These are phyloP conservation scores for Coenonympha glycerion DNA, from an alignment of 2,888 invertebrate species.

Conservation along the genomic window DNA sequence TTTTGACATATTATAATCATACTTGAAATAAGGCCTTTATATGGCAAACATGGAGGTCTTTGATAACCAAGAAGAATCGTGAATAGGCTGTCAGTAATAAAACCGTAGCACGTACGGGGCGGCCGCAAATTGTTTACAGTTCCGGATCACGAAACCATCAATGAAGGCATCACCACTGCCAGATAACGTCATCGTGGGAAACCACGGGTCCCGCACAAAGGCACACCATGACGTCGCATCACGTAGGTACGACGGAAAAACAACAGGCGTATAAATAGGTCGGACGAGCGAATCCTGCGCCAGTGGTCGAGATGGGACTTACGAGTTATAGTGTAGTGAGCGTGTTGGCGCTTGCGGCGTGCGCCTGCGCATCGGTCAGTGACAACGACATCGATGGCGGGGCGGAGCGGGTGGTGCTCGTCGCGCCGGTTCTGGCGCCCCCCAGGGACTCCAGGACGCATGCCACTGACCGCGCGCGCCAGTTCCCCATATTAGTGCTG, in stretches of 20 bases:
- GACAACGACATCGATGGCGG: constrained; percentile 57
- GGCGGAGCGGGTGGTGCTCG: constrained; percentile 56
- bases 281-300: constrained; percentile 52
- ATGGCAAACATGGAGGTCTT: too few species aligned
- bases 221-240: constrained; percentile 45
- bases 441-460: constrained; percentile 56
- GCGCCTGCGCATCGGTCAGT: constrained; percentile 46
- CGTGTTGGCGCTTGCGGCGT: constrained; percentile 47
- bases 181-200: constrained; percentile 53
- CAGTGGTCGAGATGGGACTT: constrained; percentile 66
- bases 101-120: neutral
- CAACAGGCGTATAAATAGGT: constrained; percentile 66
- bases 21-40: too few species aligned
- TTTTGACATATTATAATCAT: too few species aligned
- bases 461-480: constrained; percentile 54
- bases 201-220: constrained; percentile 37
- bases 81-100: too few species aligned
- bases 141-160: constrained; percentile 15
- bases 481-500: constrained; percentile 63
- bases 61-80: too few species aligned
- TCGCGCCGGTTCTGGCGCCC: constrained; percentile 64
- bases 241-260: constrained; percentile 49
- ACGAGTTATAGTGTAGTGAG: constrained; percentile 49
- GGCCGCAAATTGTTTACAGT: neutral
- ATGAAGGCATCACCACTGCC: constrained; percentile 10